Base-by-base conservation (phyloP, 2,888 invertebrate genomes). In the Xylota sylvarum region DNA sequence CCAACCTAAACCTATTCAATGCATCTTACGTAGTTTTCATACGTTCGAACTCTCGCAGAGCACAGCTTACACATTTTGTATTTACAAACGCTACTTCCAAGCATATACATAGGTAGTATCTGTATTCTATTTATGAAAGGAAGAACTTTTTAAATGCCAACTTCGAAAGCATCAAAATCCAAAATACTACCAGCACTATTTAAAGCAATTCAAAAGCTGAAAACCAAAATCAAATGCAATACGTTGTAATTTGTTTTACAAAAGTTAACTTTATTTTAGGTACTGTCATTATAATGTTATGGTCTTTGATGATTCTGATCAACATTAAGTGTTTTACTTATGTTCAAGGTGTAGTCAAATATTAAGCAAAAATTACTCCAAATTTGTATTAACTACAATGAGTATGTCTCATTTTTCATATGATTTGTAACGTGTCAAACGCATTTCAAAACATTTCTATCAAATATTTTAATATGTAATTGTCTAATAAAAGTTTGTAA, bases 211-310 rank as follows among this genome's bases (percentile, higher is more conserved):
- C 7, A 19, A 17, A 43, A 14, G n/a, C 12, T 6, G n/a, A 27
- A 62, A 27, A 7, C 9, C 1, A 32, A 17, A 46, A 9, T 30
- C 0, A 70, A 32, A 70, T 48, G 9, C 14, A 43, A 65, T 23
- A 7, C 23, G n/a, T 12, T 50, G 19, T 32, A 7, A 5, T 35
- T 40, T 70, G 60, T 79, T 77, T 56, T 77, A 77, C 62, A 72
- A 85, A 85, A 67, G 60, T 77, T 72, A 65, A 55, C 52, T 85
- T 85, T 80, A 85, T 76, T 85, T 72, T 55, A 85, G 85, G 85
- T 85, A 85, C 85, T 85, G 74, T 85, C 72, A 76, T 67, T 67
- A 76, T 35, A 80, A 46, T 76, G 50, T 67, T 65, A 65, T 69
- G 69, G 84, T 85, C 62, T 48, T 37, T 73, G 72, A 85, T 80